Evolutionary conservation across 2,113 vertebrate genomes (phyloP), one percentile per base, ranked within the genome.

Genomic region (Colius striatus): DNA sequence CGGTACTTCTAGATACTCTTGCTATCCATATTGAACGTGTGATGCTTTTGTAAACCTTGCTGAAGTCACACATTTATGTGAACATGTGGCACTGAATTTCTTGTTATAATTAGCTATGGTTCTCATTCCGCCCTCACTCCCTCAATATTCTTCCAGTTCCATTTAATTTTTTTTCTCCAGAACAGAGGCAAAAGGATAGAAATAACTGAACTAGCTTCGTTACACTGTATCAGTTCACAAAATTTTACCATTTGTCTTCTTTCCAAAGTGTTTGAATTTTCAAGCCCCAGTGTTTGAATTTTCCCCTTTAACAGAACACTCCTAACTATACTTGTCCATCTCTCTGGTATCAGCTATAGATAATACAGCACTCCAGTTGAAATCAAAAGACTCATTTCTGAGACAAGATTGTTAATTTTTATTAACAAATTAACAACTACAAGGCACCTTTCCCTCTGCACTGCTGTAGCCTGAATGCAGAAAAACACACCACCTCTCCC

Each of bases 11-110:
- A 79, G 63, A 73, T 20, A 60, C 70, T 80, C 45, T 62, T 79
- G 58, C 71, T 86, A 86, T 41, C 85, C 45, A 20, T 29, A 85
- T 2, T 0, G 0, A 74, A 62, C 20, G 34, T 63, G 51, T 18
- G n/a, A 91, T 67, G 55, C 51, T 90, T 83, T 58, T 0, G 1
- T 53, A 88, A 94, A 88, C 53, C 29, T 57, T 75, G 68, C 23
- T 80, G 11, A 82, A 93, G 45, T 90, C 48, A 61, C 45, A 90
- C 18, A 36, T 29, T 83, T 76, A 41, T 26, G 36, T 43, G 41
- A 90, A 86, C n/a, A n/a, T 36, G 62, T 32, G 61, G 76, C n/a
- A 92, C 53, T 36, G 76, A 93, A 88, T 75, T 84, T 92, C 60
- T 58, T 51, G 48, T 16, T 79, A 30, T 67, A 90, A 63, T 78